phyloP scores from a whole-genome alignment of 1,140 invertebrate genomes.

The Onthophagus taurus region DNA sequence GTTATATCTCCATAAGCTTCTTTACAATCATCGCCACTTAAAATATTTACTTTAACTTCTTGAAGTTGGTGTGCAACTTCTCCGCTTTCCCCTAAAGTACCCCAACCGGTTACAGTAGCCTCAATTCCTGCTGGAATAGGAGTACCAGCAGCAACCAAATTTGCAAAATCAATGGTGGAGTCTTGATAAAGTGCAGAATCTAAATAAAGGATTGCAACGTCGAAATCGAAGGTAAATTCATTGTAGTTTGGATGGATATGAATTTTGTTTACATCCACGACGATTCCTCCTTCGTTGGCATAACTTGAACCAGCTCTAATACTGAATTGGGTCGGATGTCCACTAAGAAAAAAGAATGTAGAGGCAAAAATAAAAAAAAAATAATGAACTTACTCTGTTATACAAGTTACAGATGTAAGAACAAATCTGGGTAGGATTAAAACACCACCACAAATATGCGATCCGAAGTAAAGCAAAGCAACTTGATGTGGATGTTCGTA shows the following conservation, averaged over 20 bases:
- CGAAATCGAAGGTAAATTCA: slow-evolving; percentile 41
- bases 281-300: background rate
- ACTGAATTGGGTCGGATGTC: no score
- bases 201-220: slow-evolving; percentile 47
- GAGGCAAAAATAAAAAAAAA: no score
- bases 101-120: slow-evolving; percentile 33
- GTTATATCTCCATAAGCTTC: slow-evolving; percentile 28
- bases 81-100: slow-evolving; percentile 18
- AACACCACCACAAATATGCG: no score
- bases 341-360: no score
- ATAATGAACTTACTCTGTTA: no score
- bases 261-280: background rate
- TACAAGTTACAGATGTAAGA: no score
- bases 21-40: slow-evolving; percentile 31
- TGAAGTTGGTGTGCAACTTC: slow-evolving; percentile 36
- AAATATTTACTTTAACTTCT: slow-evolving; percentile 38
- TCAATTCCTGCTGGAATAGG: slow-evolving; percentile 14
- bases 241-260: slow-evolving; percentile 40
- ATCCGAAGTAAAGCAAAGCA: no score
- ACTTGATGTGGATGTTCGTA: no score
- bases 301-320: slow-evolving; percentile 1
- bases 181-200: slow-evolving; percentile 26
- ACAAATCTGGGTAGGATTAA: no score
- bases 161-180: slow-evolving; percentile 17
- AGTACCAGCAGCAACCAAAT: slow-evolving; percentile 10